Base-by-base conservation (phyloP, 2,113 vertebrate species). In the Podarcis raffonei region DNA sequence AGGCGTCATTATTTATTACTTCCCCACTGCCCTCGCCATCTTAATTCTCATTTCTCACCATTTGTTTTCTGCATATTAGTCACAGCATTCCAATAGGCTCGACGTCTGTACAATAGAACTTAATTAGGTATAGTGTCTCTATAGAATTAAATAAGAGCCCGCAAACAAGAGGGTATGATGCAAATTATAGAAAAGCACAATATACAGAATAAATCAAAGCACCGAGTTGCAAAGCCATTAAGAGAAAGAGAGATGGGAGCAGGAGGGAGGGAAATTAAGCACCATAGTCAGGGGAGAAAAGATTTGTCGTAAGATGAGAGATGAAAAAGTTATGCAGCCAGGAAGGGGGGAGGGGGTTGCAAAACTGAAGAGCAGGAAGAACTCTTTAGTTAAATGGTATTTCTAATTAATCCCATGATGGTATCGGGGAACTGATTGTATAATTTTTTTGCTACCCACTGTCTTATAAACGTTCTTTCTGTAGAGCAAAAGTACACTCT, bases 121-220 rank as follows among this genome's bases (percentile, higher is more conserved):
- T 89, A 89, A 89, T 89, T 84, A 78, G 87, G 81, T 84, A 89
- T 84, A 84, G 39, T 78, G 81, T 71, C 74, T 89, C 87, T 78
- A 89, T 89, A 89, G 87, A 89, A 89, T 89, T 84, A 89, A 84
- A 84, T 78, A 84, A 83, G 62, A 78, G 30, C 62, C 37, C 35
- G 74, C 39, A 78, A 88, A 89, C 62, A 89, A 89, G 81, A 27
- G 39, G 75, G n/a, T 53, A 59, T 84, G 74, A 84, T 84, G 66
- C 77, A 84, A 89, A 89, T 77, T 83, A 89, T 78, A 78, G 74
- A 82, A 89, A 89, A 48, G 22, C 42, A 84, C 42, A 69, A 78
- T 84, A 59, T 57, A 57, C 23, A 57, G 74, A 84, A 78, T 89
- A 89, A 84, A 89, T 89, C 74, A 78, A 84, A 89, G 81, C 81